phyloP scores from a whole-genome alignment of 2,113 vertebrate genomes.

The Podiceps cristatus region DNA sequence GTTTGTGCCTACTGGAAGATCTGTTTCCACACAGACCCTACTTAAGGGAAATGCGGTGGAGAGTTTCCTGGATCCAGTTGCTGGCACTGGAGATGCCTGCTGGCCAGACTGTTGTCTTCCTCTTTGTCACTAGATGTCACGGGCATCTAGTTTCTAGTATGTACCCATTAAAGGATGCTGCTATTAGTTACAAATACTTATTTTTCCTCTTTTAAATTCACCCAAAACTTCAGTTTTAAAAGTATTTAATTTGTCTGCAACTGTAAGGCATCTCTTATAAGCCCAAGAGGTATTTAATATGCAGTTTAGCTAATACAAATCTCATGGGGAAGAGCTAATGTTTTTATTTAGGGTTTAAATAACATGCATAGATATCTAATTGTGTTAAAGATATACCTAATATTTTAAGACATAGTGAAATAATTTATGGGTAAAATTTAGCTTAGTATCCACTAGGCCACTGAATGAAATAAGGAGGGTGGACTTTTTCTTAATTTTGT shows the following conservation, averaged over 20 bases:
- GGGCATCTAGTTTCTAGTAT: background rate
- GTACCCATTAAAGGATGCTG: background rate
- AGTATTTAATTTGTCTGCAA: background rate
- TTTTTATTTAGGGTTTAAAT: background rate
- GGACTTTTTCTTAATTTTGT: background rate
- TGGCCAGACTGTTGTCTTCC: background rate
- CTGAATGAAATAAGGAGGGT: background rate
- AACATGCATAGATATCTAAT: background rate
- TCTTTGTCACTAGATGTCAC: background rate
- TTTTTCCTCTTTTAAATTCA: background rate
- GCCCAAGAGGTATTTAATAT: background rate
- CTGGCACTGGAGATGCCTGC: background rate
- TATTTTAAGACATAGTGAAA: background rate
- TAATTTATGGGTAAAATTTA: background rate
- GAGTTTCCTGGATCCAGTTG: background rate
- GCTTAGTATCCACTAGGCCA: background rate
- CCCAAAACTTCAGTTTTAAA: background rate
- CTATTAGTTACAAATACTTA: background rate
- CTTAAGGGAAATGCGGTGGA: background rate
- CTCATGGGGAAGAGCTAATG: background rate
- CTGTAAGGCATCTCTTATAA: background rate
- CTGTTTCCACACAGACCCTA: background rate
- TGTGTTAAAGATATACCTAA: background rate
- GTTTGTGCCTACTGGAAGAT: background rate
- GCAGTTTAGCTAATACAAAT: background rate